Conservation (phyloP, 2,797 vertebrate species). For the Siniperca scherzeri region DNA sequence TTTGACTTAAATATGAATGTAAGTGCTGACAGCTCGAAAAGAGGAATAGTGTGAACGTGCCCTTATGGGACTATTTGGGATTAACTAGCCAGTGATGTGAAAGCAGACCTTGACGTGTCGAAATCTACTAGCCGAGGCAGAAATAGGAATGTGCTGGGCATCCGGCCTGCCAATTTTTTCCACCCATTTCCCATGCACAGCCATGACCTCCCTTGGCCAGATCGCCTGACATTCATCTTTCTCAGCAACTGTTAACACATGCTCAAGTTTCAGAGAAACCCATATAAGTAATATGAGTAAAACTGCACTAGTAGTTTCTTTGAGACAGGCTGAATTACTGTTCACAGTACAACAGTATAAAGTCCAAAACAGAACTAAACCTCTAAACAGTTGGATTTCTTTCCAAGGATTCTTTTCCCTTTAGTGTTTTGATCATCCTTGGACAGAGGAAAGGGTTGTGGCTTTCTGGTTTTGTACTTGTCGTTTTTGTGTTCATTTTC, state of each 20-base stretch:
- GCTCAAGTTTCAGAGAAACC: slow-evolving; percentile 57
- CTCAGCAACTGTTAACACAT: slow-evolving; percentile 45
- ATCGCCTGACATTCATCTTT: slow-evolving; percentile 56
- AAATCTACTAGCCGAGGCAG: slow-evolving; percentile 36
- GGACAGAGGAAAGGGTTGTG: slow-evolving; percentile 8
- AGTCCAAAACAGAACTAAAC: slow-evolving; percentile 38
- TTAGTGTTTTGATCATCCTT: slow-evolving; percentile 15
- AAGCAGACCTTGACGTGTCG: slow-evolving; percentile 38
- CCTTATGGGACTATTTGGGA: background rate
- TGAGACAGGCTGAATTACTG: slow-evolving; percentile 19
- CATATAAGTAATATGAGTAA: slow-evolving; percentile 44
- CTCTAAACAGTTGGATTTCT: slow-evolving; percentile 10
- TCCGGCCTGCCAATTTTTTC: slow-evolving; percentile 3
- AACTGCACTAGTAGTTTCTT: slow-evolving; percentile 23
- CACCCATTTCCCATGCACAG: slow-evolving; percentile 10
- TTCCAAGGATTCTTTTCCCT: background rate
- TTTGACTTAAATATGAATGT: slow-evolving; percentile 12
- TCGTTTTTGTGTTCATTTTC: slow-evolving; percentile 16
- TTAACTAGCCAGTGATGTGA: slow-evolving; percentile 11
- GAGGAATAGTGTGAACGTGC: slow-evolving; percentile 7
- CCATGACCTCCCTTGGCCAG: slow-evolving; percentile 29
- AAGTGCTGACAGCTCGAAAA: slow-evolving; percentile 10
- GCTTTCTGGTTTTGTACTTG: slow-evolving; percentile 24
- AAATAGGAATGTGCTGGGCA: slow-evolving; percentile 8
- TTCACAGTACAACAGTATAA: slow-evolving; percentile 13